Evolutionary conservation across 2,113 vertebrate genomes (phyloP).

Genomic region (Prinia subflava): DNA sequence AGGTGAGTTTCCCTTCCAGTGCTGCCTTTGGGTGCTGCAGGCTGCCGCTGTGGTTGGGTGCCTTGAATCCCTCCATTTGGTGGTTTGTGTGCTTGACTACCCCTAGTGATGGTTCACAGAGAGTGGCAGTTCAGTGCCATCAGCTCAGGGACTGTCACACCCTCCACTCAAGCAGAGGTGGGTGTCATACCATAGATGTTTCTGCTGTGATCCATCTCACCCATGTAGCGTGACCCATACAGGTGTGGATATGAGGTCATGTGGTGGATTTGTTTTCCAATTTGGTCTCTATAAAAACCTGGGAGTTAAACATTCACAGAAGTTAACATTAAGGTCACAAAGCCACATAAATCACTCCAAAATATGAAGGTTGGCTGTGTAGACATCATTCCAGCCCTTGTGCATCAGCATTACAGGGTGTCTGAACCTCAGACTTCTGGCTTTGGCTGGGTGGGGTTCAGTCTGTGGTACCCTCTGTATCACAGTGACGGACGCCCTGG

Average conservation of each 20-base stretch:
- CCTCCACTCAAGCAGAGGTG: background rate
- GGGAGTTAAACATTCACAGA: slow-evolving; percentile 20
- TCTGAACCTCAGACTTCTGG: background rate
- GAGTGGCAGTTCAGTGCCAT: background rate
- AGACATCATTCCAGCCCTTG: background rate
- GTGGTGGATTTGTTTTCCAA: background rate
- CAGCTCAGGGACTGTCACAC: background rate
- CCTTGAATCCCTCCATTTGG: background rate
- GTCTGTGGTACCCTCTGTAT: background rate
- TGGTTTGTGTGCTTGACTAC: background rate
- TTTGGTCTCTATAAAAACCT: background rate
- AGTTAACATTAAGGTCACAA: background rate
- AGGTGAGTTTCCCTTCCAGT: background rate
- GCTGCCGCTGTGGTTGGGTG: background rate
- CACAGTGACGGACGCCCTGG: background rate
- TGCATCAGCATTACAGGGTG: rapidly evolving
- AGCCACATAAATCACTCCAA: background rate
- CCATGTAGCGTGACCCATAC: background rate
- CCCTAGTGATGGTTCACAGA: background rate
- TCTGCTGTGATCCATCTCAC: background rate
- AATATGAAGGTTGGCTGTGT: rapidly evolving
- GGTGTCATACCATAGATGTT: background rate
- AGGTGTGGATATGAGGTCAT: background rate
- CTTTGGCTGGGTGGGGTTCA: background rate
- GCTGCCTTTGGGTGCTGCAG: background rate